phyloP scores from a whole-genome alignment of 2,113 vertebrate species.

The Myotis davidii region DNA sequence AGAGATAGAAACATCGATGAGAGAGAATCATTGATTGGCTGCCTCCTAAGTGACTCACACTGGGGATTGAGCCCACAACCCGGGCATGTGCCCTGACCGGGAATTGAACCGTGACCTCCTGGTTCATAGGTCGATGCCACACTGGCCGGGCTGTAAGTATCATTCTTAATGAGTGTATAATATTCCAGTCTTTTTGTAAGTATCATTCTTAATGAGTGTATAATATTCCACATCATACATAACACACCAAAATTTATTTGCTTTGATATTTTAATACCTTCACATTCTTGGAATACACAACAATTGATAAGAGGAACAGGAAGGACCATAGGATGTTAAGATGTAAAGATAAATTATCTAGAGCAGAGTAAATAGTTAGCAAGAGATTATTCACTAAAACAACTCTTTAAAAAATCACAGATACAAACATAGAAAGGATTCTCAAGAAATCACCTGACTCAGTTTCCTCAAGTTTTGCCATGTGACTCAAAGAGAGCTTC shows the following conservation, averaged over 20 bases:
- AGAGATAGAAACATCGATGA: no score
- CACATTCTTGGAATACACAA: background rate
- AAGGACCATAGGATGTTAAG: background rate
- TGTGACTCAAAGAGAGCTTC: constrained; percentile 20
- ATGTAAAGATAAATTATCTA: constrained; percentile 12
- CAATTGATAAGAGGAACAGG: background rate
- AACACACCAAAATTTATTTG: constrained; percentile 14
- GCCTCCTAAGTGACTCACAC: no score
- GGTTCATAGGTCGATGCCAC: no score
- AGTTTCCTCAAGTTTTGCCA: background rate
- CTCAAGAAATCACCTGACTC: background rate
- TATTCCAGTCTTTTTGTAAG: no score
- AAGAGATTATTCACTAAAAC: background rate
- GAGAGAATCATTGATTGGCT: no score
- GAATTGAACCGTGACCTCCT: no score
- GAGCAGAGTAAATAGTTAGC: background rate
- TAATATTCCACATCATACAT: background rate
- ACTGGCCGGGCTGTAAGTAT: no score
- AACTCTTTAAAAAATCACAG: constrained; percentile 24
- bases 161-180: background rate
- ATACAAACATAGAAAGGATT: background rate
- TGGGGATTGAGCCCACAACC: no score
- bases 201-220: background rate
- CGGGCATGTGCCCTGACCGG: no score
- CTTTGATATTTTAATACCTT: constrained; percentile 46